A percentile compares a stretch with the other conserved stretches of the same genome.
Conservation (phyloP, 2,113 vertebrate species). For the Fregata magnificens region DNA sequence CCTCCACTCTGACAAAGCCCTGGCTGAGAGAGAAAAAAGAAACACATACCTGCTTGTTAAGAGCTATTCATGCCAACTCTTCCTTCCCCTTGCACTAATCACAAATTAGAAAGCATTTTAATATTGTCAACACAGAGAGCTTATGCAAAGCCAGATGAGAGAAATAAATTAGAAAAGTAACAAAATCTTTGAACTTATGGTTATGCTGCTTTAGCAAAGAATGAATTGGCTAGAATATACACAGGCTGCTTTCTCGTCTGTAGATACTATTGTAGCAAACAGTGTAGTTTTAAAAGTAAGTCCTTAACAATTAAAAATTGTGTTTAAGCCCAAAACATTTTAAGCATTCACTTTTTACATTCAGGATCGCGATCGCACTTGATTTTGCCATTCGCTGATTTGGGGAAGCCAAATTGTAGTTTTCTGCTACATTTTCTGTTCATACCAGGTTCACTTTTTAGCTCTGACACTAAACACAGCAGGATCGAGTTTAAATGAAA, state of each 20-base stretch:
- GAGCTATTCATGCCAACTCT: neutral
- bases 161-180: neutral
- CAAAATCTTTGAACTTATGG: neutral
- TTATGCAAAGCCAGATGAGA: neutral
- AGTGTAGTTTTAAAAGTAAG: neutral
- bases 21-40: constrained; percentile 41
- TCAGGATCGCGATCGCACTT: neutral
- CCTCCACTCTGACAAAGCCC: constrained; percentile 25
- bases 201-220: neutral
- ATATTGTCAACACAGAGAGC: neutral
- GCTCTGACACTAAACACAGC: neutral
- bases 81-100: neutral
- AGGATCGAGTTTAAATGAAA: neutral
- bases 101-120: constrained; percentile 11
- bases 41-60: constrained; percentile 1
- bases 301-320: neutral
- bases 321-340: neutral
- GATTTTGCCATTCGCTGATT: neutral
- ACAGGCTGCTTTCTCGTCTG: neutral
- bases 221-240: neutral
- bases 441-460: neutral
- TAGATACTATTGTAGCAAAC: neutral
- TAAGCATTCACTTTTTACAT: neutral
- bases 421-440: neutral
- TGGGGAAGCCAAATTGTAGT: neutral